phyloP scores from a whole-genome alignment of 2,113 vertebrate genomes.

The Lamprotornis superbus region DNA sequence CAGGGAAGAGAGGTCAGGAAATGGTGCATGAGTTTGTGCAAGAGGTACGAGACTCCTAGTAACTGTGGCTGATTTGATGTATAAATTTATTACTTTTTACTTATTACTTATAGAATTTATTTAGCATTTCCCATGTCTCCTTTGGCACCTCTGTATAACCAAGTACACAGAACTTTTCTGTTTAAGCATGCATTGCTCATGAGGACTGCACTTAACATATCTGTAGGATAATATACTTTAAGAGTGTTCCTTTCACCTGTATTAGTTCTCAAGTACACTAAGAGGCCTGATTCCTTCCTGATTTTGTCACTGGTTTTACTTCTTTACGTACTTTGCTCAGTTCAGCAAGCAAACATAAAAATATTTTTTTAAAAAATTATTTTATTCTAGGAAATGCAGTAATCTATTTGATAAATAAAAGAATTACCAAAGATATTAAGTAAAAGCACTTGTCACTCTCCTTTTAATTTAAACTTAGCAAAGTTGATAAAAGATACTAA shows the following conservation, averaged over 20 bases:
- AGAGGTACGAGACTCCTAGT: accelerated
- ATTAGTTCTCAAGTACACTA: not conserved
- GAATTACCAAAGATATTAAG: not conserved
- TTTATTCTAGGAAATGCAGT: not conserved
- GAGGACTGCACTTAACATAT: not conserved
- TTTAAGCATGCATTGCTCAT: not conserved
- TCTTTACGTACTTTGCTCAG: not conserved
- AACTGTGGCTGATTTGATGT: not conserved
- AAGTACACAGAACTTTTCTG: accelerated
- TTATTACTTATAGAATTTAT: not conserved
- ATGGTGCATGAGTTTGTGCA: not conserved
- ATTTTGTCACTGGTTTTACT: not conserved
- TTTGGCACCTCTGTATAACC: not conserved
- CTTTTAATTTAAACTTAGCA: not conserved
- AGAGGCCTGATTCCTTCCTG: not conserved
- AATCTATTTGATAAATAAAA: not conserved
- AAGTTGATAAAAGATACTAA: not conserved
- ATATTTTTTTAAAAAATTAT: too few species aligned
- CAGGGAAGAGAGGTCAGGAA: not conserved
- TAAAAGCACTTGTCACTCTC: not conserved
- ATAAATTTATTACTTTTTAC: not conserved
- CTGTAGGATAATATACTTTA: not conserved
- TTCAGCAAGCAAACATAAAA: not conserved
- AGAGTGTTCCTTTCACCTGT: not conserved
- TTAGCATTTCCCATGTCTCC: not conserved